A percentile compares a stretch with the other conserved stretches of the same genome.
These are phyloP conservation scores for Globicephala melas DNA, from an alignment of 2,113 vertebrate species.

Conservation along the genomic window DNA sequence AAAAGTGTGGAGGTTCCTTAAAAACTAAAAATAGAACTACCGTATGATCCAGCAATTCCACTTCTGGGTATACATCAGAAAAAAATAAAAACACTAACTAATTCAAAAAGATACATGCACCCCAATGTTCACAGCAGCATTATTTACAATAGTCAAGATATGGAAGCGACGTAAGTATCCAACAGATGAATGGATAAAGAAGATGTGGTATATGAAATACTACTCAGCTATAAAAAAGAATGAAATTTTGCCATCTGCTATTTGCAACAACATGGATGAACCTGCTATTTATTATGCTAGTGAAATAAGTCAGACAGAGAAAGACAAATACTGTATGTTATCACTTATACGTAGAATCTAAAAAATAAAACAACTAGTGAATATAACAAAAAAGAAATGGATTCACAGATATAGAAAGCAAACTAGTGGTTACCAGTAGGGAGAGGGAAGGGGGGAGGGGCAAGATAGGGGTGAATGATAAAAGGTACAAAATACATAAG, in stretches of 20 bases:
- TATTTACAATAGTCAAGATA: background rate
- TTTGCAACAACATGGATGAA: background rate
- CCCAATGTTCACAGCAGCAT: background rate
- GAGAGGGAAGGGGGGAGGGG: background rate
- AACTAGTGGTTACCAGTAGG: background rate
- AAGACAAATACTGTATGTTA: background rate
- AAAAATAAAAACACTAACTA: background rate
- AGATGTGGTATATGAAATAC: background rate
- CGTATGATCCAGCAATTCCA: background rate
- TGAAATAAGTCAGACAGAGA: background rate
- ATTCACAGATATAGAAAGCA: background rate
- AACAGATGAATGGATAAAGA: background rate
- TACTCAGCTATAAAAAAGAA: background rate
- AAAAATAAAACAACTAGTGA: background rate
- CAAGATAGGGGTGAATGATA: background rate
- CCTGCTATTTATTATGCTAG: background rate
- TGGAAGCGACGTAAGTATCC: background rate
- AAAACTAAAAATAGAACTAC: background rate
- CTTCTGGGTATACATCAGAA: background rate
- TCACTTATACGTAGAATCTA: background rate
- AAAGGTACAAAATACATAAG: background rate
- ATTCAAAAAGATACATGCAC: background rate
- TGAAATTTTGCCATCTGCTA: background rate
- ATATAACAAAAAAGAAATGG: background rate
- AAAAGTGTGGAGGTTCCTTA: background rate